These are phyloP conservation scores for Eumerus sabulonum DNA, from an alignment of 2,888 invertebrate species.

Conservation along the genomic window DNA sequence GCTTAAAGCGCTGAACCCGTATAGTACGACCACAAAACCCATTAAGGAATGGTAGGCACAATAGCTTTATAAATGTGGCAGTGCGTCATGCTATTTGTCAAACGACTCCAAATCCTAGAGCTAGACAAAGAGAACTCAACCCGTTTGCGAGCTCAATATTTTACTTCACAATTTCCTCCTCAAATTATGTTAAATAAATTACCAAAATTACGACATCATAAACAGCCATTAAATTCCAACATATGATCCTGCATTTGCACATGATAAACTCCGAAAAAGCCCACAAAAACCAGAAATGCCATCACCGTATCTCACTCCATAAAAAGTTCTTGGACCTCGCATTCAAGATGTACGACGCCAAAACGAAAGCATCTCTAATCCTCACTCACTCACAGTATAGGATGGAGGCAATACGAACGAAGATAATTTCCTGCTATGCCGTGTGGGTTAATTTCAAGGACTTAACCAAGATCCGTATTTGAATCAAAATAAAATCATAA, in stretches of 20 bases:
- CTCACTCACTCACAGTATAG: neutral
- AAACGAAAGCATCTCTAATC: neutral
- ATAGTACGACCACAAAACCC: too few relatives aligned
- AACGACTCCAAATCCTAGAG: too few relatives aligned
- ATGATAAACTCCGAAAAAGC: conserved; percentile 32
- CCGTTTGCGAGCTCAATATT: neutral
- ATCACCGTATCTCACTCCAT: neutral
- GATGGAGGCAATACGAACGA: conserved; percentile 4
- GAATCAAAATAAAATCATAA: conserved; percentile 66
- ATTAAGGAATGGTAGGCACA: too few relatives aligned
- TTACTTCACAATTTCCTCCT: conserved; percentile 8
- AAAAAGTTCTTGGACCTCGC: too few relatives aligned
- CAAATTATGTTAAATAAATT: conserved; percentile 54
- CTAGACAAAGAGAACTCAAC: too few relatives aligned
- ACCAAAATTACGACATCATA: conserved; percentile 47
- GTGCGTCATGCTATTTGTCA: too few relatives aligned
- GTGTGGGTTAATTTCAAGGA: conserved; percentile 50
- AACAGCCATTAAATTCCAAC: conserved; percentile 58
- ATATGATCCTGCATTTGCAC: conserved; percentile 56
- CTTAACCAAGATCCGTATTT: conserved; percentile 48
- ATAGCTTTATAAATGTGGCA: too few relatives aligned
- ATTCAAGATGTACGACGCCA: conserved; percentile 21
- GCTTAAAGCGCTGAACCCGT: too few relatives aligned
- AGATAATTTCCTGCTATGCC: conserved; percentile 45
- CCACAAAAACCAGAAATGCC: conserved; percentile 30